phyloP scores from a whole-genome alignment of 2,888 invertebrate species.

The Maniola hyperantus region DNA sequence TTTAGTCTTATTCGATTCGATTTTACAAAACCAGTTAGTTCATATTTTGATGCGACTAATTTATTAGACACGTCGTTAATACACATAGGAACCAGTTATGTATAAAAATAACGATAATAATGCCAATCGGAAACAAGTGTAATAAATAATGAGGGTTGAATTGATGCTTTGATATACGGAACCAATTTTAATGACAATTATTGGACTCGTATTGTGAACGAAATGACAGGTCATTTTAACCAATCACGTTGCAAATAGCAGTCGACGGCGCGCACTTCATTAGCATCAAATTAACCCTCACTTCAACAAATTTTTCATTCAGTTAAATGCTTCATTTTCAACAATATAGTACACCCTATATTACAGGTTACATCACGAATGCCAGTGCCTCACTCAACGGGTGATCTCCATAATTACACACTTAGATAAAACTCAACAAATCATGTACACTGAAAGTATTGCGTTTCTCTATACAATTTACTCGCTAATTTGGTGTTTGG shows the following conservation, averaged over 20 bases:
- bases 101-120: constrained; percentile 5
- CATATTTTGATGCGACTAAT: not conserved
- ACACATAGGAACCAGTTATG: not conserved
- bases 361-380: constrained; percentile 45
- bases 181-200: not conserved
- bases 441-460: constrained; percentile 71
- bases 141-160: constrained; percentile 13
- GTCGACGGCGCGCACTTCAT: not conserved
- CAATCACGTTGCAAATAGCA: constrained; percentile 4
- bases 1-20: not conserved
- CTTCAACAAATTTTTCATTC: constrained; percentile 42
- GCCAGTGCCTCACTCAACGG: constrained; percentile 78
- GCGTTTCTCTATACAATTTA: constrained; percentile 74
- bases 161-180: not conserved
- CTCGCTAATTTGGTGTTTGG: constrained; percentile 76
- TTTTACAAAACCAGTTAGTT: constrained; percentile 4
- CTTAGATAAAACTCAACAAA: constrained; percentile 67
- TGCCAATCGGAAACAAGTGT: constrained; percentile 21
- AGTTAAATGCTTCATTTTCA: constrained; percentile 65
- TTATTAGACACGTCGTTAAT: not conserved
- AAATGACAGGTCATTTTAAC: constrained; percentile 7
- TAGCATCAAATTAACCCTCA: constrained; percentile 9
- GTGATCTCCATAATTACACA: constrained; percentile 54
- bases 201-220: not conserved
- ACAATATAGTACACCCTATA: constrained; percentile 53